phyloP scores from a whole-genome alignment of 2,888 invertebrate species.

The Cepaea hortensis region DNA sequence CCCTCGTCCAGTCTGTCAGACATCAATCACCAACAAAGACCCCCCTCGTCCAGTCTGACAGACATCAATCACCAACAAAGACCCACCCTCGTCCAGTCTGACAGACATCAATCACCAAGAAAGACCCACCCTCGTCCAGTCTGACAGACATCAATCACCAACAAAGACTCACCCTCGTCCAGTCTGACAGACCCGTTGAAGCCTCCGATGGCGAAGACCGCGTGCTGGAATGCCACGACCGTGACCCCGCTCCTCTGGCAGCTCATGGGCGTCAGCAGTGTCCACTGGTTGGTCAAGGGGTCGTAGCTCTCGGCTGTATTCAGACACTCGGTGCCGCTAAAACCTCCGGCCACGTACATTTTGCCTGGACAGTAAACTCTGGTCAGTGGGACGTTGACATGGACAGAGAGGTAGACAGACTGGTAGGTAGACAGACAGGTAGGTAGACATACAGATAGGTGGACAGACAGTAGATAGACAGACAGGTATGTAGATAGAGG shows the following conservation, averaged over 20 bases:
- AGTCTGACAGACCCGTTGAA: constrained; percentile 86
- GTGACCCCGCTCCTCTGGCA: constrained; percentile 87
- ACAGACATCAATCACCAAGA: constrained; percentile 54
- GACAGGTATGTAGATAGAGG: too few species aligned
- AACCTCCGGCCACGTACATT: constrained; percentile 88
- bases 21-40: too few species aligned
- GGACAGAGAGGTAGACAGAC: too few species aligned
- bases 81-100: too few species aligned
- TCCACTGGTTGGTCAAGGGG: constrained; percentile 84
- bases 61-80: constrained; percentile 64
- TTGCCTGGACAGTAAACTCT: constrained; percentile 73
- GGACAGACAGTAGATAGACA: too few species aligned
- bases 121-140: background rate
- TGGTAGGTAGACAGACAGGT: too few species aligned
- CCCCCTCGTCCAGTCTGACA: constrained; percentile 79
- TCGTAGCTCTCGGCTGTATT: constrained; percentile 86
- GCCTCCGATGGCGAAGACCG: constrained; percentile 87
- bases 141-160: constrained; percentile 54
- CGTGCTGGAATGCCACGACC: constrained; percentile 82
- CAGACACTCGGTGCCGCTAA: constrained; percentile 87
- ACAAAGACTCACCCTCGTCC: constrained; percentile 80
- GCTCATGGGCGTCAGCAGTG: constrained; percentile 82
- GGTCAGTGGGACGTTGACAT: too few species aligned
- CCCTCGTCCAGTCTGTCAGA: constrained; percentile 83
- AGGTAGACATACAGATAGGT: too few species aligned